Evolutionary conservation across 2,888 invertebrate genomes (phyloP).

Genomic region (Lissonota sp.): DNA sequence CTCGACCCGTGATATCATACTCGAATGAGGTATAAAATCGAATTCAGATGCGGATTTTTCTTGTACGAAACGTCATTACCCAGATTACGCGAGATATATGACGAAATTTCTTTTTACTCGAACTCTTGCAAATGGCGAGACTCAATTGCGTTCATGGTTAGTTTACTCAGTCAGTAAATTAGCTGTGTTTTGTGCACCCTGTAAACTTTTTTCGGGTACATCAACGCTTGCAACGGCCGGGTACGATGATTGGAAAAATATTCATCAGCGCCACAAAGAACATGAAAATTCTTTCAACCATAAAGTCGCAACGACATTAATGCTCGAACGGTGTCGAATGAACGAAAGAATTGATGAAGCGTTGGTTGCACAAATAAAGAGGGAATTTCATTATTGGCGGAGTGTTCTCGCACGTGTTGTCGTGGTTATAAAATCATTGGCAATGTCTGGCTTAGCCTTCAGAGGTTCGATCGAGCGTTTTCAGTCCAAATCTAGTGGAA

Average conservation of each 20-base stretch:
- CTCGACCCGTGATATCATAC: no score
- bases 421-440: constrained; percentile 2
- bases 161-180: neutral
- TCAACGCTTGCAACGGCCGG: neutral
- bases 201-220: no score
- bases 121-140: neutral
- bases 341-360: neutral
- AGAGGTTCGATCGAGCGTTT: constrained; percentile 60
- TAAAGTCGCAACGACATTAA: neutral
- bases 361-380: neutral
- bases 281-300: neutral
- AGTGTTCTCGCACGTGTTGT: neutral
- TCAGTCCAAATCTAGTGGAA: constrained; percentile 71
- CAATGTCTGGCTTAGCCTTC: neutral
- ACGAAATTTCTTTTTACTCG: neutral
- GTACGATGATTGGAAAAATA: neutral
- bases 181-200: neutral
- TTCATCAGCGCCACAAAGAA: neutral
- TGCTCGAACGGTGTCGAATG: neutral
- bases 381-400: neutral
- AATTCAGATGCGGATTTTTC: no score
- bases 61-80: no score
- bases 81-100: neutral
- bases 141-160: neutral
- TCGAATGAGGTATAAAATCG: no score